Base-by-base conservation (phyloP, 2,113 vertebrate species). In the Apaloderma vittatum region DNA sequence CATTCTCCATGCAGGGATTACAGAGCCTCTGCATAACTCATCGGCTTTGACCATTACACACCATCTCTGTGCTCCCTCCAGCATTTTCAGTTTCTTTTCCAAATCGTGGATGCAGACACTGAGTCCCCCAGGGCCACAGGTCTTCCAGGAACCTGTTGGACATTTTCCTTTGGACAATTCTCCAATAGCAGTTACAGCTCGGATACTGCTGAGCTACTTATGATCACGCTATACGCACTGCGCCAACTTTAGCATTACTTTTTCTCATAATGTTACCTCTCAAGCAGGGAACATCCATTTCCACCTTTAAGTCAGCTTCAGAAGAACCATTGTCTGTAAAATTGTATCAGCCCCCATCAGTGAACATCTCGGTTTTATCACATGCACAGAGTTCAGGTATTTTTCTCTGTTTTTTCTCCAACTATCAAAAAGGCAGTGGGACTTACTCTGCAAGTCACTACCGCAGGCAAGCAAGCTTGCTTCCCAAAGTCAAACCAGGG, bases 161-260 rank as follows among this genome's bases (percentile, higher is more conserved):
- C 1, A 0, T 67, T 70, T 75, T 93, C 15, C 70, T 51, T 40
- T 43, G 74, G 46, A 66, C 1, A 4, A 49, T 34, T 75, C 37
- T 80, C 45, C 57, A 80, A 4, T 34, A 74, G 46, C 67, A 67
- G 29, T 85, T 76, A 55, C 51, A 83, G 61, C 61, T 88, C 67
- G 63, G 34, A 43, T 27, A 15, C 20, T 70, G 61, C 54, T 34
- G 55, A 63, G 57, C 66, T 91, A 16, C 62, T 66, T n/a, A 43
- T 0, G 2, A 29, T 22, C 1, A 3, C 12, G 19, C 72, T 80
- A 3, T 23, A 11, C 16, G 12, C 9, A 8, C 63, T 37, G 16
- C 55, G 48, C 27, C 32, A 62, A 9, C 24, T 83, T 73, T 8
- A 49, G 43, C 18, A 30, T 37, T 70, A 7, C 34, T 73, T 67